A percentile compares a stretch with the other conserved stretches of the same genome.
Conservation (phyloP, 2,888 invertebrate genomes). For the Latrodectus hesperus region DNA sequence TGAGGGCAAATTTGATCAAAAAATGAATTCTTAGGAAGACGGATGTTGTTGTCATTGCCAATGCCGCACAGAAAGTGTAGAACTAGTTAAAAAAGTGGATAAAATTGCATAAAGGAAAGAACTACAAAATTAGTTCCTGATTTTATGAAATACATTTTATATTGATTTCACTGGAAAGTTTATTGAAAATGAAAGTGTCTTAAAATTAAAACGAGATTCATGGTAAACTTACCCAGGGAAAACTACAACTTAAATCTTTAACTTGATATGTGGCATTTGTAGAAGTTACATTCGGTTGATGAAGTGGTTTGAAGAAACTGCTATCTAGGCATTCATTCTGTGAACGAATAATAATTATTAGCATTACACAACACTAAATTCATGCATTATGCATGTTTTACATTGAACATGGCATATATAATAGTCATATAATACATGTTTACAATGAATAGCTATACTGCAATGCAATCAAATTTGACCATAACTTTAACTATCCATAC, state of each 20-base stretch:
- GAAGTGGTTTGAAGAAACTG: constrained; percentile 23
- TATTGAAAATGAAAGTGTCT: not conserved
- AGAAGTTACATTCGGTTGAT: not conserved
- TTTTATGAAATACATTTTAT: not conserved
- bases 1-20: constrained; percentile 86
- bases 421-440: too few species aligned
- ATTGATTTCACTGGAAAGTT: not conserved
- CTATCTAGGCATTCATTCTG: constrained; percentile 56
- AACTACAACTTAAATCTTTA: constrained; percentile 58
- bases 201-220: not conserved
- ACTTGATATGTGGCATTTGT: not conserved
- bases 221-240: constrained; percentile 70
- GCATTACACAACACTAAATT: too few species aligned
- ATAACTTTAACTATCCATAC: too few species aligned
- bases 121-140: not conserved
- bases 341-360: too few species aligned
- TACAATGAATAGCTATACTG: too few species aligned
- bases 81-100: constrained; percentile 77
- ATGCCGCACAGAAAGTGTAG: constrained; percentile 87
- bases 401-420: too few species aligned
- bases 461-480: too few species aligned
- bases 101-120: not conserved
- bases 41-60: constrained; percentile 87
- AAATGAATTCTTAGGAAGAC: constrained; percentile 91
- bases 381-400: too few species aligned